Evolutionary conservation across 2,888 invertebrate species (phyloP), one percentile per base, ranked within the genome.

Genomic region (Folsomia manolachei): DNA sequence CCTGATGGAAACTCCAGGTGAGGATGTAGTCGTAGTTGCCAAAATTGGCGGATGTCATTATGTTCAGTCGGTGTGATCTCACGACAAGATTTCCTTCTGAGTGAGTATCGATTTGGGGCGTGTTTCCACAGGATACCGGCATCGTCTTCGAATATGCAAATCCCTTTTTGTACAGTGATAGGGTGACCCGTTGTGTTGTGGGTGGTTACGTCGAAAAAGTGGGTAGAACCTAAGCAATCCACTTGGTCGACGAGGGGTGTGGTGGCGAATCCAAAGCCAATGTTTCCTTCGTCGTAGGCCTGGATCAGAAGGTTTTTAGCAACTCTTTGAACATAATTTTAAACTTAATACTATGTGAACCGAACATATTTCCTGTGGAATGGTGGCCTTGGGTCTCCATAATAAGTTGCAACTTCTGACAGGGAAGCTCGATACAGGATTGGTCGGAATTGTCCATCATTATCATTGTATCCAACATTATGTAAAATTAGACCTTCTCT

Each of bases 61-160:
- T 0, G 0, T 63, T 52, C 2, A 77, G 51, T 23, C 77, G 72
- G 27, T 69, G 69, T 1, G 72, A 71, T 1, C 77, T 23, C 0
- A 66, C 69, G 9, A 67, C 7, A 1, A 62, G 2, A 9, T 24
- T 21, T 56, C 70, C 56, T 14, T 69, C 70, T 51, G 69, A 69
- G 62, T 65, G 61, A 21, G 52, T 66, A 23, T 77, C 75, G 14
- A 67, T 65, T 62, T 27, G 72, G 70, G 0, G 68, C 68, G 21
- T 77, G 77, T 23, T 71, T 75, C 77, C 77, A 77, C 23, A 77
- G 70, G 53, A 75, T 71, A 11, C 77, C 77, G 4, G 71, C 73
- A 25, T 77, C 77, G 11, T 77, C 73, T 26, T 77, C 77, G n/a
- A 63, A 21, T 0, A 75, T 56, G 56, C 19, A 56, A 18, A 56